Percentiles rank a stretch among this genome's conserved stretches.
Conservation (phyloP, 1,140 invertebrate species). For the Drosophila equinoxialis region DNA sequence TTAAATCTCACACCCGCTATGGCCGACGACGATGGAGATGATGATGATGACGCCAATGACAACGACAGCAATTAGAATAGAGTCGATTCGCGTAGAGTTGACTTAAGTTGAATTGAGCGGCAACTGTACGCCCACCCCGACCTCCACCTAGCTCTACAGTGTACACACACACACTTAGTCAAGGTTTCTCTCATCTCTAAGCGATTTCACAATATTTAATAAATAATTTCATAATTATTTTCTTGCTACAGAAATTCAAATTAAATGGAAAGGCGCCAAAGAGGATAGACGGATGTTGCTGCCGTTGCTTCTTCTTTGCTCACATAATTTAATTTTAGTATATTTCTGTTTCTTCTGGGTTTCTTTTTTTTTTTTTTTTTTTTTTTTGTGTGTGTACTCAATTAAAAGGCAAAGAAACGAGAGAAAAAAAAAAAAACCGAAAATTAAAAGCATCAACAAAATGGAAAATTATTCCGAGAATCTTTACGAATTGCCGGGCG, state of each 20-base stretch:
- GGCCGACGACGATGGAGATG: constrained; percentile 8
- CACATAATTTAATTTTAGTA: constrained; percentile 75
- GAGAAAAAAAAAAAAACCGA: constrained; percentile 55
- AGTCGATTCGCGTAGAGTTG: constrained; percentile 31
- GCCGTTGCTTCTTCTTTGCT: constrained; percentile 37
- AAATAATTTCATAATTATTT: constrained; percentile 81
- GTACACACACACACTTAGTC: constrained; percentile 42
- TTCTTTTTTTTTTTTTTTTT: constrained; percentile 16
- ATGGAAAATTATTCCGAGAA: constrained; percentile 79
- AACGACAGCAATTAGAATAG: constrained; percentile 72
- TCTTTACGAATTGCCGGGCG: constrained; percentile 57
- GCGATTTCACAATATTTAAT: constrained; percentile 79
- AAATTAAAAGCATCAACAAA: constrained; percentile 47
- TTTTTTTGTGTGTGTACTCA: constrained; percentile 63
- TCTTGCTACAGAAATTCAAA: constrained; percentile 64
- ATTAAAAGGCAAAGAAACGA: constrained; percentile 65
- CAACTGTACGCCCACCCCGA: constrained; percentile 9
- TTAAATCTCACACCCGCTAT: constrained; percentile 80
- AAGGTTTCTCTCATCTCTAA: constrained; percentile 57
- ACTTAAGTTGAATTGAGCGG: neutral
- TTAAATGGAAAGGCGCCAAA: constrained; percentile 55
- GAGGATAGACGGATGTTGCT: constrained; percentile 47
- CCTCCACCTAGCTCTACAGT: neutral
- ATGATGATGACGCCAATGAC: too few species aligned
- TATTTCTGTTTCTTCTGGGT: constrained; percentile 22